phyloP scores from a whole-genome alignment of 2,888 invertebrate genomes.

The Erpobdella octoculata region DNA sequence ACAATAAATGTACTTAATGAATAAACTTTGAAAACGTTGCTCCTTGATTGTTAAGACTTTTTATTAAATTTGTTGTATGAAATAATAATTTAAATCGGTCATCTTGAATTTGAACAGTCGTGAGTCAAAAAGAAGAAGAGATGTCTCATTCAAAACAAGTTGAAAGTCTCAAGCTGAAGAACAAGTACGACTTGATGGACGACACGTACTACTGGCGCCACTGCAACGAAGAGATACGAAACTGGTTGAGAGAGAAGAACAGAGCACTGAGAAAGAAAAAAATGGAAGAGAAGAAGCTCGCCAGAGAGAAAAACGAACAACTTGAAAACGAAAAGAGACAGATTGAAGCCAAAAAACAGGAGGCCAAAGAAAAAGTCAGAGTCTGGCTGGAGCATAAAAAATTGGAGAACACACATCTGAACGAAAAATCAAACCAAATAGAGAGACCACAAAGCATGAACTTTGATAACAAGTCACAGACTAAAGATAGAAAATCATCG shows the following conservation, averaged over 20 bases:
- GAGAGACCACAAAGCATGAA: too few species aligned
- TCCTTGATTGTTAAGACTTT: neutral
- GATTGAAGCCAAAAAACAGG: conserved; percentile 6
- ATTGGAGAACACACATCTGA: neutral
- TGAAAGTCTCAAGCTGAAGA: too few species aligned
- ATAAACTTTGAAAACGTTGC: neutral
- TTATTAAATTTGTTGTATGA: neutral
- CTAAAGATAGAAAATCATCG: too few species aligned
- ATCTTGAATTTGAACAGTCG: too few species aligned
- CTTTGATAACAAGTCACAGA: too few species aligned
- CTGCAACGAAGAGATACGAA: conserved; percentile 3
- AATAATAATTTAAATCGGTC: neutral
- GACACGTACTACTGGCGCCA: conserved; percentile 7
- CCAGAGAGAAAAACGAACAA: neutral
- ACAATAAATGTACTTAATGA: neutral
- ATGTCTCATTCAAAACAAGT: too few species aligned
- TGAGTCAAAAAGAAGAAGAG: too few species aligned
- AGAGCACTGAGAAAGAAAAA: conserved; percentile 8
- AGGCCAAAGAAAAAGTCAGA: conserved; percentile 9
- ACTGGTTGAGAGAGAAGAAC: conserved; percentile 16
- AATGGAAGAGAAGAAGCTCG: neutral
- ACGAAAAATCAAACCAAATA: neutral
- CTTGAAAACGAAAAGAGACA: neutral
- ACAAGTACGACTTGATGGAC: neutral
- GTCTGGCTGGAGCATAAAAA: neutral